phyloP scores from a whole-genome alignment of 2,113 vertebrate genomes.

The Ictalurus punctatus region DNA sequence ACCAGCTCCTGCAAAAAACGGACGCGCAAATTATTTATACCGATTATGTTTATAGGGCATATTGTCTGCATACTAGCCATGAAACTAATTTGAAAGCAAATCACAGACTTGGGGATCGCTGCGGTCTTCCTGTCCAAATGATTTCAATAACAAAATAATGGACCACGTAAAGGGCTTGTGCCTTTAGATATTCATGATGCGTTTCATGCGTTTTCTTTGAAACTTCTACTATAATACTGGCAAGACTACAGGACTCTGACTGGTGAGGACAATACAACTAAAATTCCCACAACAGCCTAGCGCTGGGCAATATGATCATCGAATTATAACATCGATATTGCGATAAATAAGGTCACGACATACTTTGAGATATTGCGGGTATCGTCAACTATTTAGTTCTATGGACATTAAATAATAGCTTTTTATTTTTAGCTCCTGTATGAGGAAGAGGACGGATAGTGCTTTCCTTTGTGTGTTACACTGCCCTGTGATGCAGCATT shows the following conservation, averaged over 20 bases:
- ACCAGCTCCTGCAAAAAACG: neutral
- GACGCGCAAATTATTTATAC: neutral
- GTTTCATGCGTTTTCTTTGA: neutral
- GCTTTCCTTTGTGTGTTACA: neutral
- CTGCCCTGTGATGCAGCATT: too few species aligned
- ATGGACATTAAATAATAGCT: too few species aligned
- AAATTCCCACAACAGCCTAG: neutral
- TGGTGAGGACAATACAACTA: neutral
- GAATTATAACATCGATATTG: too few species aligned
- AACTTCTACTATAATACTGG: too few species aligned
- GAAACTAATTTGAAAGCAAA: neutral
- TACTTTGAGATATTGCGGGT: too few species aligned
- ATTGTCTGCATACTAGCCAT: neutral
- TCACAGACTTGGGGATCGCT: neutral
- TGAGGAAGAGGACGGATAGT: too few species aligned
- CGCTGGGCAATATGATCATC: too few species aligned
- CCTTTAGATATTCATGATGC: neutral
- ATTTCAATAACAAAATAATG: neutral
- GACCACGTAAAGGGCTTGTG: neutral
- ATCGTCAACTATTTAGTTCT: too few species aligned
- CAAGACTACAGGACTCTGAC: neutral
- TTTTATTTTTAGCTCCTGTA: neutral
- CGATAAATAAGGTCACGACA: too few species aligned
- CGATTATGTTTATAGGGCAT: neutral
- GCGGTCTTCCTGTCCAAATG: neutral